These are phyloP conservation scores for Styela plicata DNA, from an alignment of 23 tunicate genomes.

Conservation along the genomic window DNA sequence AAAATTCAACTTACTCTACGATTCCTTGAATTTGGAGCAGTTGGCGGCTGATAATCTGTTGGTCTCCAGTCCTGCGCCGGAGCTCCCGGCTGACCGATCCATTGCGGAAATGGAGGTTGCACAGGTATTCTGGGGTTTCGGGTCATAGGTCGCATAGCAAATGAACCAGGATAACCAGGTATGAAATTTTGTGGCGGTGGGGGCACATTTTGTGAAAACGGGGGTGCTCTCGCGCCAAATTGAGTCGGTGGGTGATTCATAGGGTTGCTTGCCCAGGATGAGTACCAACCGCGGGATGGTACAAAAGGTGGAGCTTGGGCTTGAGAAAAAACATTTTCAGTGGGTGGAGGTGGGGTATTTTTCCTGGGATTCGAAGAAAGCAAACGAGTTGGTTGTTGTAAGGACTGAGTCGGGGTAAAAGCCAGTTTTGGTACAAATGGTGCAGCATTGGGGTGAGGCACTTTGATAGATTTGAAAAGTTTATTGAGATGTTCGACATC, in stretches of 20 bases:
- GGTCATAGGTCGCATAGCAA: neutral
- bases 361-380: conserved; percentile 12
- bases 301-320: neutral
- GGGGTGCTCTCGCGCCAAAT: neutral
- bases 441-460: neutral
- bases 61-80: neutral
- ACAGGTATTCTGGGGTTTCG: neutral
- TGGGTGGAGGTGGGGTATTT: neutral
- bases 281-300: neutral
- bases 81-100: neutral
- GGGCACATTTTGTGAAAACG: neutral
- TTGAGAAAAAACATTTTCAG: neutral
- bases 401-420: conserved; percentile 24
- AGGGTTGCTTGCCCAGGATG: neutral
- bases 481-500: conserved; percentile 19
- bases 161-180: neutral
- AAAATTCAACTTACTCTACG: neutral
- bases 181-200: neutral
- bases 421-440: conserved; percentile 23
- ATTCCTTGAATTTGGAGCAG: neutral
- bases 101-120: neutral
- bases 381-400: neutral
- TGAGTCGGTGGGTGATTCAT: neutral
- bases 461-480: conserved; percentile 35
- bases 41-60: neutral